phyloP scores from a whole-genome alignment of 1,140 invertebrate genomes.

The Meloidogyne exigua region DNA sequence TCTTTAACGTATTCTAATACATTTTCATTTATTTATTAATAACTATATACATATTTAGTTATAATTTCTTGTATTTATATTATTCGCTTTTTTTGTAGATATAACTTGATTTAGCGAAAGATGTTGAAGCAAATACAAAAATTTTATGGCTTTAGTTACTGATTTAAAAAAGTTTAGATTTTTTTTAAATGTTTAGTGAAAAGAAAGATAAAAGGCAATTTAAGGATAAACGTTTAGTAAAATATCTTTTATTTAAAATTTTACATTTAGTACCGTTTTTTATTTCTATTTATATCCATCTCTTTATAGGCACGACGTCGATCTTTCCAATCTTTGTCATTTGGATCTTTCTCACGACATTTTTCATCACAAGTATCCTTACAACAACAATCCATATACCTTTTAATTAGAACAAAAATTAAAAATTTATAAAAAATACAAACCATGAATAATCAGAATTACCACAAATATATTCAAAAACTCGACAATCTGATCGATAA shows the following conservation, averaged over 20 bases:
- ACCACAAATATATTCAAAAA: constrained; percentile 19
- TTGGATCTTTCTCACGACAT: constrained; percentile 8
- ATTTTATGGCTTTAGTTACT: too few species aligned
- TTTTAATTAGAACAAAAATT: not conserved
- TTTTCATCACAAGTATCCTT: constrained; percentile 11
- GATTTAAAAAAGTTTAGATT: too few species aligned
- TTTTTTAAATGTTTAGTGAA: too few species aligned
- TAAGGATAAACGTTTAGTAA: too few species aligned
- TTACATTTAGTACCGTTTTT: not conserved
- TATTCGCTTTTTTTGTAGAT: too few species aligned
- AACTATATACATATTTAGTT: too few species aligned
- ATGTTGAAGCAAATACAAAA: too few species aligned
- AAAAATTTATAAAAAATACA: not conserved
- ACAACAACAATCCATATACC: constrained; percentile 26
- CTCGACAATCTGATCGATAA: constrained; percentile 9
- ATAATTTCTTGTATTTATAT: too few species aligned
- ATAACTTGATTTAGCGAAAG: too few species aligned
- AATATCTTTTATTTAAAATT: too few species aligned
- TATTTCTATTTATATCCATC: not conserved
- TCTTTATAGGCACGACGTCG: not conserved
- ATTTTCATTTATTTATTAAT: too few species aligned
- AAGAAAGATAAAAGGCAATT: too few species aligned
- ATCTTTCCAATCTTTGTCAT: not conserved
- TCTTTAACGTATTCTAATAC: not conserved
- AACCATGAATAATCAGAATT: constrained; percentile 11